phyloP scores from a whole-genome alignment of 2,113 vertebrate species.

The Phocoena phocoena region DNA sequence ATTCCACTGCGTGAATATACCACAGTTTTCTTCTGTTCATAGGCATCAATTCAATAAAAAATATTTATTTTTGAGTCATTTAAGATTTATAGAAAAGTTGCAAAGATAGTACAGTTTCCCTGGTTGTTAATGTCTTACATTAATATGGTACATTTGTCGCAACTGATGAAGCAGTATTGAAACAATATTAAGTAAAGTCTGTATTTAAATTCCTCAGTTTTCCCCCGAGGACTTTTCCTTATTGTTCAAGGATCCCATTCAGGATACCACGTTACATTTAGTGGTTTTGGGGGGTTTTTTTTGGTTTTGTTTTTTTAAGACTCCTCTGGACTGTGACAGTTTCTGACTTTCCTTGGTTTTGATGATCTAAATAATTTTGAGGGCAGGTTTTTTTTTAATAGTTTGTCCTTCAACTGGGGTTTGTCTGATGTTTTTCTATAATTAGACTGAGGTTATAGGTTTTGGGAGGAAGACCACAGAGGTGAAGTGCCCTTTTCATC shows the following conservation, averaged over 20 bases:
- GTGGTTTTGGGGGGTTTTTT: not conserved
- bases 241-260: not conserved
- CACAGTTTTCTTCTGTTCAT: not conserved
- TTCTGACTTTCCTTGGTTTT: not conserved
- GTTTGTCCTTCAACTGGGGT: not conserved
- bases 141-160: not conserved
- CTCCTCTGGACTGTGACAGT: not conserved
- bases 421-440: not conserved
- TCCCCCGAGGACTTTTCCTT: not conserved
- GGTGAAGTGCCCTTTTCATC: not conserved
- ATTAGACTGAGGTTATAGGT: not conserved
- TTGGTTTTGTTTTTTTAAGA: not conserved
- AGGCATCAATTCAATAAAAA: not conserved
- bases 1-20: not conserved
- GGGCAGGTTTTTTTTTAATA: not conserved
- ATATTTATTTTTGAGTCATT: not conserved
- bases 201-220: not conserved
- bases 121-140: not conserved
- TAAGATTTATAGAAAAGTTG: not conserved
- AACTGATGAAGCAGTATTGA: not conserved
- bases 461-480: not conserved
- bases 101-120: not conserved
- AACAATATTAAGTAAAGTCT: not conserved
- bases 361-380: not conserved
- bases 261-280: too few relatives aligned